These are phyloP conservation scores for Poecilia latipinna DNA, from an alignment of 2,113 vertebrate species.

Conservation along the genomic window DNA sequence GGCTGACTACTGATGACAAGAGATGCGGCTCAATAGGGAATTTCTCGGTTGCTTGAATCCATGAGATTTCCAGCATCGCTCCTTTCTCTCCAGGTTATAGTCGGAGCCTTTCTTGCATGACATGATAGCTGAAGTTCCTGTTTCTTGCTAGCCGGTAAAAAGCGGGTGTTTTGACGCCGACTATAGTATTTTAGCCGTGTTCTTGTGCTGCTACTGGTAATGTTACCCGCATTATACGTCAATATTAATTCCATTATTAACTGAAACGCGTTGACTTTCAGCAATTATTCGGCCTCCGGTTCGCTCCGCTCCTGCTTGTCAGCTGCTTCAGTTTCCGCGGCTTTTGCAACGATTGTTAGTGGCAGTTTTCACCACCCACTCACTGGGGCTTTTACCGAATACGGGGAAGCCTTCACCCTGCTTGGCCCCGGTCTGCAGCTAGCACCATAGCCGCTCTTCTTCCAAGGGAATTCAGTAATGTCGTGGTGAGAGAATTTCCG, in stretches of 20 bases:
- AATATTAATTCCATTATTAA: not conserved
- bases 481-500: conserved; percentile 38
- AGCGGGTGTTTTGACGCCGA: not conserved
- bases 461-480: conserved; percentile 1
- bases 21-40: conserved; percentile 21
- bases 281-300: not conserved
- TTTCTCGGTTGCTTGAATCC: conserved; percentile 6
- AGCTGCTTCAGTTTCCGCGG: conserved; percentile 67
- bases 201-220: not conserved
- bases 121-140: not conserved
- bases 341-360: conserved; percentile 57
- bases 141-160: not conserved
- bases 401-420: conserved; percentile 41
- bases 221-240: not conserved
- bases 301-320: conserved; percentile 27
- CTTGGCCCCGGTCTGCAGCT: conserved; percentile 36
- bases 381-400: conserved; percentile 48
- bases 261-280: not conserved
- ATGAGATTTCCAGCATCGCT: conserved; percentile 32
- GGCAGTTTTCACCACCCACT: conserved; percentile 45
- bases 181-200: not conserved
- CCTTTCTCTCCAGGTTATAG: conserved; percentile 38
- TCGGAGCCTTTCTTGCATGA: conserved; percentile 29
- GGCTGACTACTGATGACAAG: conserved; percentile 64
- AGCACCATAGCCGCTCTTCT: conserved; percentile 32